A percentile compares a stretch with the other conserved stretches of the same genome.
These are phyloP conservation scores for Misgurnus anguillicaudatus DNA, from an alignment of 2,113 vertebrate genomes.

Conservation along the genomic window DNA sequence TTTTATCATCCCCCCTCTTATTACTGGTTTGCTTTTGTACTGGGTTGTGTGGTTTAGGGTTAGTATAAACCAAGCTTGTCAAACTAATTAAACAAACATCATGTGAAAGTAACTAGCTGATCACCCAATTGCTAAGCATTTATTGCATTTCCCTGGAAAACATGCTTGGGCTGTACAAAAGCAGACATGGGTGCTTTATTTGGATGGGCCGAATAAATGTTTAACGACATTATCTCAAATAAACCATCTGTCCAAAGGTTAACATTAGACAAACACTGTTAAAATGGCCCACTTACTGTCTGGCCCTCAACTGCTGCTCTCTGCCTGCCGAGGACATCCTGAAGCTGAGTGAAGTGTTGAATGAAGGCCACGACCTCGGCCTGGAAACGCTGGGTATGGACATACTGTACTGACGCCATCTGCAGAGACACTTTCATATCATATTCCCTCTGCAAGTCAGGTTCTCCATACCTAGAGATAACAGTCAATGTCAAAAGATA, in stretches of 20 bases:
- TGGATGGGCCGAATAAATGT: neutral
- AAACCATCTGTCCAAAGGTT: conserved; percentile 21
- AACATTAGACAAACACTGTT: conserved; percentile 14
- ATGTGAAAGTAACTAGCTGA: conserved; percentile 1
- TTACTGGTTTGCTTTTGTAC: neutral
- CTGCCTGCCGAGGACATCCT: conserved; percentile 92
- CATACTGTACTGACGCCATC: conserved; percentile 96
- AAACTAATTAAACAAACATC: too few relatives aligned
- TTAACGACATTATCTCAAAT: neutral
- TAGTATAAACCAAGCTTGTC: too few relatives aligned
- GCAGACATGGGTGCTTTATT: too few relatives aligned
- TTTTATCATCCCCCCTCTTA: neutral
- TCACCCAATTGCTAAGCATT: neutral
- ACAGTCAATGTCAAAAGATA: neutral
- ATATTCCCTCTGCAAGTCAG: conserved; percentile 84
- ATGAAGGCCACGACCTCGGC: conserved; percentile 93
- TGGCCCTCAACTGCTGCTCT: conserved; percentile 94
- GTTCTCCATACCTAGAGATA: conserved; percentile 76
- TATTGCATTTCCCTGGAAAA: conserved; percentile 2
- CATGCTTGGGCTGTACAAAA: conserved; percentile 9
- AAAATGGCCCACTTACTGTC: conserved; percentile 75
- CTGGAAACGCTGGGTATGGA: conserved; percentile 98
- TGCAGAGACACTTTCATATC: conserved; percentile 84
- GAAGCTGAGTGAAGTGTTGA: conserved; percentile 95
- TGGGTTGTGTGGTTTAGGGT: neutral